A percentile compares a stretch with the other conserved stretches of the same genome.
phyloP scores from a whole-genome alignment of 2,113 vertebrate genomes.

The Pelvicachromis taeniatus region DNA sequence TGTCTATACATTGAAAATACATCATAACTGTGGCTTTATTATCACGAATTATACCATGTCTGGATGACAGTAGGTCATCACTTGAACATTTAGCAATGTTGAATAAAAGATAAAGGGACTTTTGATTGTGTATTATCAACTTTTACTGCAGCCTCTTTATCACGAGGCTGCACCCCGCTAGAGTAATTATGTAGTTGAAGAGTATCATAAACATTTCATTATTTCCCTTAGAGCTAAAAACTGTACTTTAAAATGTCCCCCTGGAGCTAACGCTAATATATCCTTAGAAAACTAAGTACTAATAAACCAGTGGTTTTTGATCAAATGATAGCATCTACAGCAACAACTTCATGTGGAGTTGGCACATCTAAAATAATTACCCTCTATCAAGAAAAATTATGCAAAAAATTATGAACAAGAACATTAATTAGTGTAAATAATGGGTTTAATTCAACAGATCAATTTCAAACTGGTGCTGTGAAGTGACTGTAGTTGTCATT shows the following conservation, averaged over 20 bases:
- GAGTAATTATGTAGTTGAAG: neutral
- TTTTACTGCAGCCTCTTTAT: neutral
- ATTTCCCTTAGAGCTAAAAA: neutral
- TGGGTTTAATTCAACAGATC: neutral
- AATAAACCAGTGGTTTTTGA: neutral
- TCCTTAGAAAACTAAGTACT: neutral
- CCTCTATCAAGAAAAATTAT: neutral
- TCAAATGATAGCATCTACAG: neutral
- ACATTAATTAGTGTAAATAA: neutral
- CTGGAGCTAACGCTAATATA: neutral
- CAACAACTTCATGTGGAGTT: neutral
- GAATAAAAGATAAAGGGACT: neutral
- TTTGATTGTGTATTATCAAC: neutral
- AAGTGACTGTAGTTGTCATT: neutral
- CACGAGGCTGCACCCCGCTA: neutral
- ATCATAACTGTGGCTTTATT: neutral
- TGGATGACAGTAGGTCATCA: neutral
- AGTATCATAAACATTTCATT: neutral
- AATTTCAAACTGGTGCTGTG: neutral
- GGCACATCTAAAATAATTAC: neutral
- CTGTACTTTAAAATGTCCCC: neutral
- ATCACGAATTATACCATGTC: neutral
- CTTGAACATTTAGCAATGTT: neutral
- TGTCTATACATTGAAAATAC: neutral
- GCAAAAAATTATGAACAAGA: neutral